Conservation (phyloP, 2,888 invertebrate genomes). For the Pocota personata region DNA sequence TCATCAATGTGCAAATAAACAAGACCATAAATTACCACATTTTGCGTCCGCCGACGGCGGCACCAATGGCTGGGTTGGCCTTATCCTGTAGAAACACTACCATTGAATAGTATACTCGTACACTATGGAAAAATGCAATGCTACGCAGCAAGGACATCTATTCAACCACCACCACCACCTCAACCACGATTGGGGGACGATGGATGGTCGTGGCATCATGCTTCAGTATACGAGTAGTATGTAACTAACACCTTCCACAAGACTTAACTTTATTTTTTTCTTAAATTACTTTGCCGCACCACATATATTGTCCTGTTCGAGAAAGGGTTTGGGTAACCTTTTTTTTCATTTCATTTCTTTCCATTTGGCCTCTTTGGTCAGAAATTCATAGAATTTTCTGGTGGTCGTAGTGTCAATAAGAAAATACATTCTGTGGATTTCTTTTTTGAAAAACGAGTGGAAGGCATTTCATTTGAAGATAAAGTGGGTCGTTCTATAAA, state of each 20-base stretch:
- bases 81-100: slow-evolving; percentile 38
- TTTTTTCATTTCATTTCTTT: slow-evolving; percentile 57
- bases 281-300: slow-evolving; percentile 60
- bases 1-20: slow-evolving; percentile 69
- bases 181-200: not conserved
- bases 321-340: slow-evolving; percentile 30
- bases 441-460: not conserved
- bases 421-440: not conserved
- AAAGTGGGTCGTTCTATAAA: slow-evolving; percentile 35
- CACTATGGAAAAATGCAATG: slow-evolving; percentile 51
- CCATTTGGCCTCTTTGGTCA: slow-evolving; percentile 55
- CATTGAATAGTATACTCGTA: slow-evolving; percentile 33
- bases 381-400: slow-evolving; percentile 69
- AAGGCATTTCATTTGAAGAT: slow-evolving; percentile 28
- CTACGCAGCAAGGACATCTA: slow-evolving; percentile 62
- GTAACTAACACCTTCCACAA: slow-evolving; percentile 67
- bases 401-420: slow-evolving; percentile 58
- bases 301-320: slow-evolving; percentile 28
- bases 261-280: slow-evolving; percentile 59
- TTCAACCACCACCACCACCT: slow-evolving; percentile 28
- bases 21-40: slow-evolving; percentile 72
- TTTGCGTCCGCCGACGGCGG: slow-evolving; percentile 64
- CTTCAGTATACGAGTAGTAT: not conserved
- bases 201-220: not conserved
- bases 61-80: slow-evolving; percentile 54